Percentiles rank a stretch among this genome's conserved stretches.
phyloP scores from a whole-genome alignment of 2,888 invertebrate genomes.

The Leptopilina syphax region DNA sequence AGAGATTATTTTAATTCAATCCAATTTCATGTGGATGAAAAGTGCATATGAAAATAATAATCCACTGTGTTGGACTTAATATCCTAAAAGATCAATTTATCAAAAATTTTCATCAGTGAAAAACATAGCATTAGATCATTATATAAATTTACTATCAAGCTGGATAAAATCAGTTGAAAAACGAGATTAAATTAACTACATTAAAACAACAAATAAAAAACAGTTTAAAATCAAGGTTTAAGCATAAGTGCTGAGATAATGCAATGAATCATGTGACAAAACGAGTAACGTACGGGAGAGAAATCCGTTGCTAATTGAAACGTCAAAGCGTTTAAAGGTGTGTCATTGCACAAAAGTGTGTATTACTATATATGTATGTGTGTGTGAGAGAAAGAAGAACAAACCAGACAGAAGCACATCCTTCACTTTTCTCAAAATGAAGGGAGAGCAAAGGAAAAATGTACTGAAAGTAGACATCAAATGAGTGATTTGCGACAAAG shows the following conservation, averaged over 20 bases:
- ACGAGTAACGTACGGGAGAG: conserved; percentile 22
- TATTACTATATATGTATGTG: too few relatives aligned
- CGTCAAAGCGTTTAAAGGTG: conserved; percentile 24
- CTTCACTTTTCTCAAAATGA: conserved; percentile 4
- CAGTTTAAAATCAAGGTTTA: not conserved
- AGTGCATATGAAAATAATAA: not conserved
- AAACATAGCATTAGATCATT: not conserved
- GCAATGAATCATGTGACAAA: conserved; percentile 33
- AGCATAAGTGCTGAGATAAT: conserved; percentile 19
- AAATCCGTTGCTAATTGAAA: conserved; percentile 37
- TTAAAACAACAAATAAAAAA: not conserved
- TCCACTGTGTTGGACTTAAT: not conserved
- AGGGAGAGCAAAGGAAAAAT: conserved; percentile 2
- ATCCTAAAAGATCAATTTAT: conserved; percentile 9
- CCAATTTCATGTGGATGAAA: not conserved
- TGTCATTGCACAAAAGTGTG: conserved; percentile 25
- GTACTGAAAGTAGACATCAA: not conserved
- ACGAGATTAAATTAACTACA: not conserved
- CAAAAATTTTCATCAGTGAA: conserved; percentile 5
- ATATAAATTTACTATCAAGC: conserved; percentile 9
- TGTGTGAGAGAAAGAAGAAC: too few relatives aligned
- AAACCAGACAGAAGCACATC: too few relatives aligned
- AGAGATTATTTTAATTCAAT: too few relatives aligned
- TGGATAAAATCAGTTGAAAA: not conserved
- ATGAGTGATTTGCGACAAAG: not conserved